Conservation (phyloP, 2,113 vertebrate species). For the Oncorhynchus keta region DNA sequence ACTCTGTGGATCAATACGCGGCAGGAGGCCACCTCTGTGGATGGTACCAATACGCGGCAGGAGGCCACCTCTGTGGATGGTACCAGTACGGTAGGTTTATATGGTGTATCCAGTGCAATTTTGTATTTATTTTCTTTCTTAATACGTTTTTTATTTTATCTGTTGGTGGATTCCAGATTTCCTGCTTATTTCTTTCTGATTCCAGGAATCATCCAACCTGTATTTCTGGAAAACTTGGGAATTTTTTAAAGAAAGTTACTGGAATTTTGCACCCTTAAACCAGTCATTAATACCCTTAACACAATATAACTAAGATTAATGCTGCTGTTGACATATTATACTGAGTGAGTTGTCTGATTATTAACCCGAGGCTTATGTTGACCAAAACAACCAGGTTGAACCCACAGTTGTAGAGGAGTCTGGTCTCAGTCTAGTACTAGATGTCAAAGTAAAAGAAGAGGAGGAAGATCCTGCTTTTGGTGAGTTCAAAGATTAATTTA, state of each 20-base stretch:
- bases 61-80: too few relatives aligned
- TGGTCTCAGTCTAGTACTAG: background rate
- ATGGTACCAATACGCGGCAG: too few relatives aligned
- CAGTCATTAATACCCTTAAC: background rate
- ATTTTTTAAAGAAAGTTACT: background rate
- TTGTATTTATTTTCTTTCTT: too few relatives aligned
- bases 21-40: too few relatives aligned
- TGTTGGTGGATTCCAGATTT: too few relatives aligned
- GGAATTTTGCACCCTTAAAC: background rate
- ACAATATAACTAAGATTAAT: background rate
- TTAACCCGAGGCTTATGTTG: background rate
- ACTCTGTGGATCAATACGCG: too few relatives aligned
- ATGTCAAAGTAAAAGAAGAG: background rate
- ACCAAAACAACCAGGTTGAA: background rate
- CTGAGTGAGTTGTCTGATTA: background rate
- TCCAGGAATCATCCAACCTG: too few relatives aligned
- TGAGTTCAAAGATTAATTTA: background rate
- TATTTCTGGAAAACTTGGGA: too few relatives aligned
- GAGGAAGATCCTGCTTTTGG: background rate
- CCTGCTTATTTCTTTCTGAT: too few relatives aligned
- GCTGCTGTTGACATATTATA: background rate
- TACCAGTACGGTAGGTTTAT: too few relatives aligned
- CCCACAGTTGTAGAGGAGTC: background rate
- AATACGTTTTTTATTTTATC: too few relatives aligned
- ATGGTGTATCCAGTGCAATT: too few relatives aligned